Conservation (phyloP, 2,888 invertebrate species). For the Drosophila lutescens region DNA sequence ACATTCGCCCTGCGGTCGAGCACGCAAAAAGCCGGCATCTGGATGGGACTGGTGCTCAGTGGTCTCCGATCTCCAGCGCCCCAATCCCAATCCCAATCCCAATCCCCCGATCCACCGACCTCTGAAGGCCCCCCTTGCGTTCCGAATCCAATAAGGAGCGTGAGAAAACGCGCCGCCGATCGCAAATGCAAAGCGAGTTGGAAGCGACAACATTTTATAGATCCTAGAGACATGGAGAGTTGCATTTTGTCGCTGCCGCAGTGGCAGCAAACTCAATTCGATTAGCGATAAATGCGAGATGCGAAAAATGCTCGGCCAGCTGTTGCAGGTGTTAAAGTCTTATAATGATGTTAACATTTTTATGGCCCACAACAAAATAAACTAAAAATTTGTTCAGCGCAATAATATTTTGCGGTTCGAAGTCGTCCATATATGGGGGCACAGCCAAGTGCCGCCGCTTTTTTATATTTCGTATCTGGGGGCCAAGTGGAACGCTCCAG, state of each 20-base stretch:
- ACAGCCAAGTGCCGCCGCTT: slow-evolving; percentile 33
- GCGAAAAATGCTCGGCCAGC: slow-evolving; percentile 60
- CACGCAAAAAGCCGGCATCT: slow-evolving; percentile 61
- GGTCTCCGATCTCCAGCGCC: slow-evolving; percentile 36
- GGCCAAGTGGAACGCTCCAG: slow-evolving; percentile 40
- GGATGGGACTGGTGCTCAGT: slow-evolving; percentile 27
- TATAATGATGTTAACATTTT: slow-evolving; percentile 78
- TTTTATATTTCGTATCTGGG: slow-evolving; percentile 26
- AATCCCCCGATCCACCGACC: slow-evolving; percentile 33
- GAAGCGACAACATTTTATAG: slow-evolving; percentile 70
- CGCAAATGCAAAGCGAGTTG: slow-evolving; percentile 73
- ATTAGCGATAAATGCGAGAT: slow-evolving; percentile 73
- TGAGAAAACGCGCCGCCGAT: slow-evolving; percentile 73
- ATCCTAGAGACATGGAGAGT: slow-evolving; percentile 50
- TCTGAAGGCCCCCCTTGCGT: slow-evolving; percentile 58
- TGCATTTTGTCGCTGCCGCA: slow-evolving; percentile 34
- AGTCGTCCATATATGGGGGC: slow-evolving; percentile 52
- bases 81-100: slow-evolving; percentile 13
- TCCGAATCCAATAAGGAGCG: slow-evolving; percentile 81
- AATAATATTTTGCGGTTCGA: slow-evolving; percentile 53
- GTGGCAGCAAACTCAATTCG: slow-evolving; percentile 57
- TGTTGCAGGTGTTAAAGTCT: slow-evolving; percentile 73
- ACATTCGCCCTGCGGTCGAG: slow-evolving; percentile 67
- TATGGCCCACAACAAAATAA: slow-evolving; percentile 69
- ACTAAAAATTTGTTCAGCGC: slow-evolving; percentile 70